Evolutionary conservation across 2,888 invertebrate species (phyloP), one percentile per base, ranked within the genome.

Genomic region (Napeogenes inachia): DNA sequence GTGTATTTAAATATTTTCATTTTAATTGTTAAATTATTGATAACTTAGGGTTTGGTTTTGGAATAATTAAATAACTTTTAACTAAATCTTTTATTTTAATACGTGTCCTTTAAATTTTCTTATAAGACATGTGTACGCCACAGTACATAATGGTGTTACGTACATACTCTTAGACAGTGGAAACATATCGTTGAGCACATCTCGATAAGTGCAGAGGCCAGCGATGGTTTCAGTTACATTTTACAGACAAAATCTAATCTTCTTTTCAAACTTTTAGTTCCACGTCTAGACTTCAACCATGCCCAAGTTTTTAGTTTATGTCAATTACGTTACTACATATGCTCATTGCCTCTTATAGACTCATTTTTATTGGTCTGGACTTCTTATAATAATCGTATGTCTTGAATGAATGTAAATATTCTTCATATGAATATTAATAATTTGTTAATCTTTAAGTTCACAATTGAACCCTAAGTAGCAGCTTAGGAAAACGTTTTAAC

Each of bases 211-310:
- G 82, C 80, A 73, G 73, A 79, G 77, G 76, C 79, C 76, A 80
- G 77, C 78, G 73, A 80, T 74, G 80, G 82, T 82, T 84, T 82
- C 81, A 78, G 79, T 85, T 81, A 85, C 85, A 81, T 78, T 42
- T 80, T 77, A 74, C 75, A 78, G 82, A 82, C 83, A 66, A 83
- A 85, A 87, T 85, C 82, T 83, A 87, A 86, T 88, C 86, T 84
- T 80, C 77, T 84, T 79, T 79, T 81, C 74, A 78, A 84, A 84
- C 77, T 85, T 84, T 82, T 77, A 80, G 72, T 71, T 62, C 71
- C 60, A 63, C 70, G 83, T 84, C 85, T 85, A 84, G 85, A 82
- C 81, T 73, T 62, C 69, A 65, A 67, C 21, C 71, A 71, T 71
- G 71, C 74, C 71, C 70, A 65, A 71, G 64, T 67, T 62, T 61